These are phyloP conservation scores for Megathymus violae DNA, from an alignment of 1,140 invertebrate species.

Conservation along the genomic window DNA sequence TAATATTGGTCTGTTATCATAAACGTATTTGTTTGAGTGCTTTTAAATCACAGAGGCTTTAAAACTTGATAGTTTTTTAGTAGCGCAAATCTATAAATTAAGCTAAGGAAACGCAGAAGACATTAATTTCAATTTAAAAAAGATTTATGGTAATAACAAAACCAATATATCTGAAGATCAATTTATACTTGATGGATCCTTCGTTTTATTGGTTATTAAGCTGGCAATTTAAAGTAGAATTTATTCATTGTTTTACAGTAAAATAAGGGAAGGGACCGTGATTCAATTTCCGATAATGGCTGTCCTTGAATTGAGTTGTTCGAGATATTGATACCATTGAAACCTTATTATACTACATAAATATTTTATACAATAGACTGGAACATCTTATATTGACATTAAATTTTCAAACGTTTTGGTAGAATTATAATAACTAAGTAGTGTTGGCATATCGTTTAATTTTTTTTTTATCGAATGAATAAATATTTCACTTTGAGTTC, in stretches of 20 bases:
- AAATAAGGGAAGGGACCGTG: constrained; percentile 35
- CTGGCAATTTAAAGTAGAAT: constrained; percentile 11
- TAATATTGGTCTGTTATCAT: too few species aligned
- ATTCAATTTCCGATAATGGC: constrained; percentile 50
- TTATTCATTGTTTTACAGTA: constrained; percentile 31
- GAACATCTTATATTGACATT: neutral
- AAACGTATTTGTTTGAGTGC: too few species aligned
- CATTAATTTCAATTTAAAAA: neutral
- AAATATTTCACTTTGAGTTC: too few species aligned
- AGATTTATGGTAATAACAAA: too few species aligned
- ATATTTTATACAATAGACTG: neutral
- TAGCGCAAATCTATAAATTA: neutral
- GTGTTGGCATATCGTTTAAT: too few species aligned
- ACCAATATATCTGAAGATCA: neutral
- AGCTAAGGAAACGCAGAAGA: neutral
- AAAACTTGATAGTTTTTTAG: too few species aligned
- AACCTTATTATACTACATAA: neutral
- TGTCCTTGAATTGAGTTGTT: constrained; percentile 23
- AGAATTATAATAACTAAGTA: too few species aligned
- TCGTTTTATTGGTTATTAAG: neutral
- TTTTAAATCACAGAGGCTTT: too few species aligned
- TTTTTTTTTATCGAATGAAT: too few species aligned
- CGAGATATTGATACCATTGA: constrained; percentile 36
- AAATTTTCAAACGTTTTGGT: neutral
- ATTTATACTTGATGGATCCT: too few species aligned